Evolutionary conservation across 1,140 invertebrate genomes (phyloP).

Genomic region (Eufriesea mexicana): DNA sequence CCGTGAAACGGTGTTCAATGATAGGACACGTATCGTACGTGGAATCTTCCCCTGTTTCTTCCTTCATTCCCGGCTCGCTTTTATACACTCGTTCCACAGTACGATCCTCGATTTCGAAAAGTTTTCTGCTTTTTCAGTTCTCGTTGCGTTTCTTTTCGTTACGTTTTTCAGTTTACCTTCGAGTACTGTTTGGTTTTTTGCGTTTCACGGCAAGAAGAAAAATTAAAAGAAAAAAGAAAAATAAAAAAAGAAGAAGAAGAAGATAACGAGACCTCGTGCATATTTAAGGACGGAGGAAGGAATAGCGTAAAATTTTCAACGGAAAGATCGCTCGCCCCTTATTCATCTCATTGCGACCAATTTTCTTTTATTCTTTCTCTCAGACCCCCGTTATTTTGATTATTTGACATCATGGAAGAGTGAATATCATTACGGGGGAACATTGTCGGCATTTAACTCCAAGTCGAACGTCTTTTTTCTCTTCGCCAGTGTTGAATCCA

Average conservation of each 20-base stretch:
- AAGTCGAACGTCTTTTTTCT: neutral
- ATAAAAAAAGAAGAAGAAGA: neutral
- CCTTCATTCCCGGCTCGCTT: constrained; percentile 12
- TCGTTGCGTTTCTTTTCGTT: constrained; percentile 18
- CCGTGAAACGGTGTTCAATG: neutral
- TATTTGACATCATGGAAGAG: neutral
- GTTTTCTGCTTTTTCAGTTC: neutral
- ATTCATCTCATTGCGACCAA: constrained; percentile 60
- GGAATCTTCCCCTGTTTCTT: constrained; percentile 10
- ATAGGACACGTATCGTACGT: constrained; percentile 21
- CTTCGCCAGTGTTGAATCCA: constrained; percentile 2
- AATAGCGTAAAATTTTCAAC: constrained; percentile 64
- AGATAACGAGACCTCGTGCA: constrained; percentile 49
- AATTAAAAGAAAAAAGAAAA: neutral
- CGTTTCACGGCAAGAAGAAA: neutral
- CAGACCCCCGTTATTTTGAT: neutral
- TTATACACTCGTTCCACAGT: constrained; percentile 21
- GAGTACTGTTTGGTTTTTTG: neutral
- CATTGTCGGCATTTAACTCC: neutral
- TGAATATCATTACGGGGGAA: neutral
- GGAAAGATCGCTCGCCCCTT: constrained; percentile 71
- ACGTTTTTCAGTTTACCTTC: constrained; percentile 1
- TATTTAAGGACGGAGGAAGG: constrained; percentile 65
- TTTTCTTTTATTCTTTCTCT: constrained; percentile 9
- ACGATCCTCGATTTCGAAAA: constrained; percentile 34